Percentiles rank a stretch among this genome's conserved stretches.
These are phyloP conservation scores for Microtus agrestis DNA, from an alignment of 2,797 vertebrate species.

Conservation along the genomic window DNA sequence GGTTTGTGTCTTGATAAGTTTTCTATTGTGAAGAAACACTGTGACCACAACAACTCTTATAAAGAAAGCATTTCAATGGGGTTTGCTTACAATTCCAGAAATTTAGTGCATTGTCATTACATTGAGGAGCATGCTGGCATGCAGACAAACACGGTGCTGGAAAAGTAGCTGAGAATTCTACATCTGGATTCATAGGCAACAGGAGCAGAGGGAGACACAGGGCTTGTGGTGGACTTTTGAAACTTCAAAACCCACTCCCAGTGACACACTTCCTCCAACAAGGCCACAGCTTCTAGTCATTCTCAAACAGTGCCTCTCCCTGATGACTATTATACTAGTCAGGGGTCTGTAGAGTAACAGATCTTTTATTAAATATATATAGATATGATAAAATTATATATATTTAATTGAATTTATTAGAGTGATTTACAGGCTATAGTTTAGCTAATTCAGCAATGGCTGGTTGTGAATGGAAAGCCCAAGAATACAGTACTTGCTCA, in stretches of 20 bases:
- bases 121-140: not conserved
- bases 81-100: not conserved
- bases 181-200: not conserved
- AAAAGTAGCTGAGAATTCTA: not conserved
- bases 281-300: not conserved
- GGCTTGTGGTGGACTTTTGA: not conserved
- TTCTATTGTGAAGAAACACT: not conserved
- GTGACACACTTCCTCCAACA: too few relatives aligned
- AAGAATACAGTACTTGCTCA: not conserved
- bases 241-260: not conserved
- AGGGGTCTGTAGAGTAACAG: not conserved
- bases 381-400: too few relatives aligned
- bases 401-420: not conserved
- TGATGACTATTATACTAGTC: not conserved
- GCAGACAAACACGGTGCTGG: not conserved
- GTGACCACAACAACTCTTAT: not conserved
- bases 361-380: too few relatives aligned
- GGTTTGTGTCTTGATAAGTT: not conserved
- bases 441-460: not conserved
- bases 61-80: not conserved
- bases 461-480: not conserved
- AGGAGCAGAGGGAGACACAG: not conserved
- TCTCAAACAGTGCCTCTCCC: not conserved
- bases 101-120: not conserved
- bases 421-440: not conserved